A percentile compares a stretch with the other conserved stretches of the same genome.
Evolutionary conservation across 1,140 invertebrate species (phyloP).

Genomic region (Polypedilum pembai): DNA sequence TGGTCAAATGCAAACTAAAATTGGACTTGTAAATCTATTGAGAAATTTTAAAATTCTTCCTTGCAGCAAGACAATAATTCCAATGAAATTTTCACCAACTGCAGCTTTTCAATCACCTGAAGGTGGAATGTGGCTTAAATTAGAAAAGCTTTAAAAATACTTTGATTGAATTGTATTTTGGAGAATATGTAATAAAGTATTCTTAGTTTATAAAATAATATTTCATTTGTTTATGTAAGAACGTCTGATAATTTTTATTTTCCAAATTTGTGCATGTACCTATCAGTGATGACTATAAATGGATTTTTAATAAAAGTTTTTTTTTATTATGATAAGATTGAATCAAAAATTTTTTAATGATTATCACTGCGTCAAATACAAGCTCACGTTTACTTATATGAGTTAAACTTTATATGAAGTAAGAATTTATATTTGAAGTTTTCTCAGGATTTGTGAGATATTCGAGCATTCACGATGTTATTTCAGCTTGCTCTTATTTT

Average conservation of each 20-base stretch:
- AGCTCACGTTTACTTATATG: too few species aligned
- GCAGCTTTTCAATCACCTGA: background rate
- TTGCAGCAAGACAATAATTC: background rate
- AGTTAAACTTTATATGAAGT: too few species aligned
- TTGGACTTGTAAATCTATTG: background rate
- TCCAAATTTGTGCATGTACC: too few species aligned
- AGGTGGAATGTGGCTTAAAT: slow-evolving; percentile 23
- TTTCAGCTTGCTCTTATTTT: background rate
- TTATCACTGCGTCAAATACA: too few species aligned
- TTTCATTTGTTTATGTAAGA: background rate
- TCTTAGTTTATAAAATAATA: background rate
- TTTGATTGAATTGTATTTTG: background rate
- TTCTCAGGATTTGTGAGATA: too few species aligned
- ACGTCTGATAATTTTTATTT: too few species aligned
- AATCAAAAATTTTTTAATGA: too few species aligned
- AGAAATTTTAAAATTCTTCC: slow-evolving; percentile 34
- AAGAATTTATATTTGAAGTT: too few species aligned
- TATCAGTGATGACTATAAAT: too few species aligned
- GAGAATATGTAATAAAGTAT: background rate
- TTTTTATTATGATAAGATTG: too few species aligned
- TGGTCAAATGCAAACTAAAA: background rate
- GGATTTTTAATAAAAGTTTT: too few species aligned
- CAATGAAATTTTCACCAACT: slow-evolving; percentile 13
- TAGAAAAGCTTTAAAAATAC: background rate
- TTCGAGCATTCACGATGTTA: background rate